Evolutionary conservation across 2,797 vertebrate genomes (phyloP).

Genomic region (Arnoldichthys spilopterus): DNA sequence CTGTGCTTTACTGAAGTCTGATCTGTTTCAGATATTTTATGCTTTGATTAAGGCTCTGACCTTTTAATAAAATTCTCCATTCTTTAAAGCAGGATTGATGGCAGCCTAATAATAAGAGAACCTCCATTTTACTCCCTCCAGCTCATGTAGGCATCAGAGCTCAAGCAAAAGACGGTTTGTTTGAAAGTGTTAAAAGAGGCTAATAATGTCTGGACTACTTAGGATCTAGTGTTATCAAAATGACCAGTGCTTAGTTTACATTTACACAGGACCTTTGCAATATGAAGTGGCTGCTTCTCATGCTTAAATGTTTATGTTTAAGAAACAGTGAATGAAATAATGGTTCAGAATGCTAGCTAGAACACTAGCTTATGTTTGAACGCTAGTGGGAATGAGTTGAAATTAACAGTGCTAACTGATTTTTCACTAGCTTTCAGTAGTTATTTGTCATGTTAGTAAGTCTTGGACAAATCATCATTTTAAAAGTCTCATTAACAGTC

Average conservation of each 20-base stretch:
- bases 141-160: neutral
- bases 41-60: constrained; percentile 13
- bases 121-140: neutral
- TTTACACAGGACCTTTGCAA: neutral
- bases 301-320: too few relatives aligned
- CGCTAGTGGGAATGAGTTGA: too few relatives aligned
- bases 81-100: neutral
- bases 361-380: too few relatives aligned
- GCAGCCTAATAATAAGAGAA: constrained; percentile 1
- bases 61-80: neutral
- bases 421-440: too few relatives aligned
- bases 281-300: neutral
- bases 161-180: neutral
- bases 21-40: neutral
- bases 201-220: neutral
- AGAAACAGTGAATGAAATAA: too few relatives aligned
- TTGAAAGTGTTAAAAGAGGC: neutral
- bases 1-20: neutral
- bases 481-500: neutral
- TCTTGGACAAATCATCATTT: neutral
- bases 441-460: too few relatives aligned
- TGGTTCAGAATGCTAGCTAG: too few relatives aligned
- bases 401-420: too few relatives aligned
- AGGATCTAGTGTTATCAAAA: neutral
- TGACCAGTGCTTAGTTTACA: neutral